A percentile compares a stretch with the other conserved stretches of the same genome.
Evolutionary conservation across 2,888 invertebrate genomes (phyloP).

Genomic region (Slavum lentiscoides): DNA sequence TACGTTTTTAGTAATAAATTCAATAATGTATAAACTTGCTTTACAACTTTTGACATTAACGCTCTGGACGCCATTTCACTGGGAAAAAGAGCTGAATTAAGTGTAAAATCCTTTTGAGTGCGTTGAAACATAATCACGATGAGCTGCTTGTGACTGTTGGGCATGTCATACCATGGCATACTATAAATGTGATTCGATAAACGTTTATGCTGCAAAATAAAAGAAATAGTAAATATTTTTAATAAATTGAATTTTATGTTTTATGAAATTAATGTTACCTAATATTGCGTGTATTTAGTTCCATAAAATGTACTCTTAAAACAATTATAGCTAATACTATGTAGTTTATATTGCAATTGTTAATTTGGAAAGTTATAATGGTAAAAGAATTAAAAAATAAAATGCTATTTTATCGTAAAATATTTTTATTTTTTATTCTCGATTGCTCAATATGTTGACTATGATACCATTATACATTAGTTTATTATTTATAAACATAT

Average conservation of each 20-base stretch:
- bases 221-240: too few relatives aligned
- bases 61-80: constrained; percentile 5
- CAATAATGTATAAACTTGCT: constrained; percentile 14
- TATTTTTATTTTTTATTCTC: background rate
- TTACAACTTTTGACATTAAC: background rate
- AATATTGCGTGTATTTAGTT: too few relatives aligned
- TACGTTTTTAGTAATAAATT: constrained; percentile 16
- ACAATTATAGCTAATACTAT: too few relatives aligned
- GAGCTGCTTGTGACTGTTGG: background rate
- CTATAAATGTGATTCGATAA: constrained; percentile 13
- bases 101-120: constrained; percentile 17
- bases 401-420: background rate
- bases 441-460: too few relatives aligned
- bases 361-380: too few relatives aligned
- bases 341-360: too few relatives aligned
- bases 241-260: too few relatives aligned
- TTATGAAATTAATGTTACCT: too few relatives aligned
- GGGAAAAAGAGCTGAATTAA: constrained; percentile 17
- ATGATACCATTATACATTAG: too few relatives aligned
- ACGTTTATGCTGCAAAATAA: constrained; percentile 7
- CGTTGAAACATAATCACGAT: constrained; percentile 35
- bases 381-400: background rate
- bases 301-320: too few relatives aligned
- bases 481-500: background rate
- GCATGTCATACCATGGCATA: constrained; percentile 19